Evolutionary conservation across 2,113 vertebrate genomes (phyloP).

Genomic region (Bambusicola thoracicus): DNA sequence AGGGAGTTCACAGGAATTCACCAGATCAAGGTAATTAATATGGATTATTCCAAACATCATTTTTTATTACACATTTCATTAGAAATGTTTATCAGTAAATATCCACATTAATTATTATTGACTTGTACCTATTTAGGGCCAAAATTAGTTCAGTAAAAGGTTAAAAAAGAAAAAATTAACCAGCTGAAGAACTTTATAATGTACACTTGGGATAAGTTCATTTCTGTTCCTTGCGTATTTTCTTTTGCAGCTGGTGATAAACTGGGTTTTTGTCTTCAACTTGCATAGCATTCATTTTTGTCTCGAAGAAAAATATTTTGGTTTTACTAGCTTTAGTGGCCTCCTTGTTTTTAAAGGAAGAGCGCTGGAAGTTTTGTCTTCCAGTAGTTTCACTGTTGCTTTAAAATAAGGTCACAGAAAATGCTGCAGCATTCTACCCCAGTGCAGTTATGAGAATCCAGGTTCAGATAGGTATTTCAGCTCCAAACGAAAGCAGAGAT

Average conservation of each 20-base stretch:
- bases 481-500: neutral
- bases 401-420: neutral
- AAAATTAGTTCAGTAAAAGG: neutral
- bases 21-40: neutral
- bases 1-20: neutral
- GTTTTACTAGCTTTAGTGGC: neutral
- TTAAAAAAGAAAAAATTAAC: neutral
- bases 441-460: neutral
- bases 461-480: neutral
- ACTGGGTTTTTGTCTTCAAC: neutral
- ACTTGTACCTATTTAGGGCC: neutral
- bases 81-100: neutral
- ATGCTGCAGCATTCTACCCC: neutral
- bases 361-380: neutral
- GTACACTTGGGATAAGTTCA: neutral
- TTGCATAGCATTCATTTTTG: neutral
- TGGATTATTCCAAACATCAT: neutral
- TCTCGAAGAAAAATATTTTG: neutral
- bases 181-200: neutral
- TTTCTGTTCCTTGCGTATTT: neutral
- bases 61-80: neutral
- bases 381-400: neutral
- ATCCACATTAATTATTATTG: neutral
- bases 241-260: neutral
- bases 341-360: neutral